Evolutionary conservation across 2,888 invertebrate genomes (phyloP).

Genomic region (Philopedon plagiatum): DNA sequence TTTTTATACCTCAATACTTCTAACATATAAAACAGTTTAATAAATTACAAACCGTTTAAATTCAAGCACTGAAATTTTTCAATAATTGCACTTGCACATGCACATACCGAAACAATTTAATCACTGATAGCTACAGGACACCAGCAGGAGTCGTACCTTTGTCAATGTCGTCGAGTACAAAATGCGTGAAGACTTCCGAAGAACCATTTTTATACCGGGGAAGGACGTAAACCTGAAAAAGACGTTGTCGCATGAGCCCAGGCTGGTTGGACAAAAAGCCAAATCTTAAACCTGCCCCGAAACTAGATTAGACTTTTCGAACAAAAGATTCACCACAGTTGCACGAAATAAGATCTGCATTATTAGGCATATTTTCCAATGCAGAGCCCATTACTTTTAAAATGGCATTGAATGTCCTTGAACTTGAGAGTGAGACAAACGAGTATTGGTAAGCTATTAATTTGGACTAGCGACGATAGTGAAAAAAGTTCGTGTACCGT

Average conservation of each 20-base stretch:
- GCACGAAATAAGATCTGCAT: constrained; percentile 1
- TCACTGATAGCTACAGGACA: constrained; percentile 35
- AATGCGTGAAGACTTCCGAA: constrained; percentile 57
- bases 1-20: background rate
- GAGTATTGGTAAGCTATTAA: constrained; percentile 18
- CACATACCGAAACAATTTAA: constrained; percentile 32
- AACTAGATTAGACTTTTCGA: constrained; percentile 44
- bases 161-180: constrained; percentile 48
- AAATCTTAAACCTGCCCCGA: constrained; percentile 50
- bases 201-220: constrained; percentile 57
- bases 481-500: constrained; percentile 18
- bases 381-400: constrained; percentile 44
- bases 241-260: constrained; percentile 41
- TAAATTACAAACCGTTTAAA: constrained; percentile 19
- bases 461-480: constrained; percentile 5
- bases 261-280: constrained; percentile 18
- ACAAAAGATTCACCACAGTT: constrained; percentile 1
- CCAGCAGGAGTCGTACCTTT: constrained; percentile 43
- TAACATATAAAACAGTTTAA: background rate
- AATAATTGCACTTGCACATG: constrained; percentile 38
- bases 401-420: constrained; percentile 65
- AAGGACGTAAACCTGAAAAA: constrained; percentile 49
- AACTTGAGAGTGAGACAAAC: constrained; percentile 57
- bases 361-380: constrained; percentile 1
- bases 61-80: constrained; percentile 3